Evolutionary conservation across 2,113 vertebrate genomes (phyloP), one percentile per base, ranked within the genome.

Genomic region (Tenebrosternarchus preto): DNA sequence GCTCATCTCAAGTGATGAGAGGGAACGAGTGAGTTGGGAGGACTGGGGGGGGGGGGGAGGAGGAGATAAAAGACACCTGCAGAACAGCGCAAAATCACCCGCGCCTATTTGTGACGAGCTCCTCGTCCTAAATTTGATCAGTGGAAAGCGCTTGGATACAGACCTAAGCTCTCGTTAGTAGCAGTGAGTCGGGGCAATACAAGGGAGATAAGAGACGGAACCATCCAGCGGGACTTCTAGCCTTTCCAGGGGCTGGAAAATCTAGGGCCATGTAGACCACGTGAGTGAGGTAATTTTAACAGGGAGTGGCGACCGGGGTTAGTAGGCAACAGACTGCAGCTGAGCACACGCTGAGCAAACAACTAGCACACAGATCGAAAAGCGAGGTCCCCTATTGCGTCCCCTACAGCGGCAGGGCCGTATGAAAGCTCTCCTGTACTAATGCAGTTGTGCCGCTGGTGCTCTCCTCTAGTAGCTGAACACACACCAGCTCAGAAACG

Each of bases 251-350:
- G 24, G 53, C 64, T n/a, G 33, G 19, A 39, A 68, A 46, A 59
- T 64, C 33, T n/a, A 22, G 70, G 46, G 16, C 19, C 25, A 22
- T 17, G 25, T 27, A 67, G 46, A 8, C 33, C 20, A 11, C 24
- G 55, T 1, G 11, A 19, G 16, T 22, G 8, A 39, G 6, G 53
- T 4, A 4, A 6, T 46, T 20, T 76, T 71, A 76, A 50, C 22
- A 29, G 67, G 64, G 9, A 57, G 67, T n/a, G 77, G 78, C 68
- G 1, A 0, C 53, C 31, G 57, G 50, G 33, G 33, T 77, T 67
- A 84, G 68, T 20, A 31, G 25, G 46, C 24, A 75, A 43, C 36
- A 64, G 19, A 50, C 27, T 33, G 57, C 50, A 73, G 60, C 67
- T 19, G 59, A 16, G 29, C n/a, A 5, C 19, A 22, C 43, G 43